Evolutionary conservation across 2,113 vertebrate genomes (phyloP).

Genomic region (Pachycephala philippinensis): DNA sequence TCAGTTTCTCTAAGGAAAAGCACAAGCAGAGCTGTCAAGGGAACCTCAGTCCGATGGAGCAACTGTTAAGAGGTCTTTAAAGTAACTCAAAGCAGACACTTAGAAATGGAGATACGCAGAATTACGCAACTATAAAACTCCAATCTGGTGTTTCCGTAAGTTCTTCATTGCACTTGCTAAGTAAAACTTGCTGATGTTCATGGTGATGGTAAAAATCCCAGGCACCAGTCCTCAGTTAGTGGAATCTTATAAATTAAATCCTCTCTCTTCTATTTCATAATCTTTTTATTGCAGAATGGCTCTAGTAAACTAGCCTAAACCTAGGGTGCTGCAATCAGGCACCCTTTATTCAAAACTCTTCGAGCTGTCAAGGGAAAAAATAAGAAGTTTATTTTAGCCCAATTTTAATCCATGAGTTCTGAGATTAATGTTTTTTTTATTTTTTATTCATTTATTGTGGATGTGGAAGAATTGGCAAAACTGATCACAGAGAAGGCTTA

Average conservation of each 20-base stretch:
- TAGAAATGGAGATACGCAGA: not conserved
- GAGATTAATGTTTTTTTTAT: not conserved
- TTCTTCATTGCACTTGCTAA: not conserved
- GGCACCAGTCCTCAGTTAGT: not conserved
- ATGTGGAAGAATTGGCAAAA: not conserved
- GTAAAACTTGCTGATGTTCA: not conserved
- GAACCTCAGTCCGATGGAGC: not conserved
- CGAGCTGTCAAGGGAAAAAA: not conserved
- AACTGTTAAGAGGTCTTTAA: not conserved
- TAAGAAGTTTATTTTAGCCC: not conserved
- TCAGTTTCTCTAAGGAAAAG: not conserved
- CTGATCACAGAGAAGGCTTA: not conserved
- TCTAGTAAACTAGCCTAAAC: not conserved
- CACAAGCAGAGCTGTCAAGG: not conserved
- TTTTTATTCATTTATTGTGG: not conserved
- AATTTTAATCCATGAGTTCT: not conserved
- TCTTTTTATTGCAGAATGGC: not conserved
- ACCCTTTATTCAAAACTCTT: not conserved
- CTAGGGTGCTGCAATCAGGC: not conserved
- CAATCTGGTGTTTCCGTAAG: not conserved
- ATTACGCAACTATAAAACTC: not conserved
- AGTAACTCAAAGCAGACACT: not conserved
- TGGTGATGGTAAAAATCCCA: not conserved
- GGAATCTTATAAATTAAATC: not conserved
- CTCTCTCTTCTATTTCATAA: not conserved